phyloP scores from a whole-genome alignment of 2,797 vertebrate species.

The Lagodon rhomboides region DNA sequence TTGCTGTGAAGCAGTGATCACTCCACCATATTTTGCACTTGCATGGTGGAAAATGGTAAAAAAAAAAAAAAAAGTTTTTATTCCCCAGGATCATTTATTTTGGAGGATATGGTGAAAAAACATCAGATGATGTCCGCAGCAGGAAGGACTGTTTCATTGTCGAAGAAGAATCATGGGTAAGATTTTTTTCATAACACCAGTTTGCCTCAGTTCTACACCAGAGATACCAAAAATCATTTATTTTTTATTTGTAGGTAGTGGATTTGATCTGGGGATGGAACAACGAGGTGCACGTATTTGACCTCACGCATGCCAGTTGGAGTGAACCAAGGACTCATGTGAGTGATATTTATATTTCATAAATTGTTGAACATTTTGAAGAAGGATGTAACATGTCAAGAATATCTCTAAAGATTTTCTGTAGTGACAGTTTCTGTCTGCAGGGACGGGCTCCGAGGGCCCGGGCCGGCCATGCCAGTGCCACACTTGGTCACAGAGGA shows the following conservation, averaged over 20 bases:
- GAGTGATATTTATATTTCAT: background rate
- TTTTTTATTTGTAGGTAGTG: background rate
- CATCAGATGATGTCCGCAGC: background rate
- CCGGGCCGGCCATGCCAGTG: background rate
- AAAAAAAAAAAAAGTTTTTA: background rate
- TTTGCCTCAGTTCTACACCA: background rate
- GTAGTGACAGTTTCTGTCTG: background rate
- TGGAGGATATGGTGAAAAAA: conserved; percentile 6
- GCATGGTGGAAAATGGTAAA: background rate
- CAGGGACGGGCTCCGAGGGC: background rate
- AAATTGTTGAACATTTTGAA: background rate
- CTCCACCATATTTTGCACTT: background rate
- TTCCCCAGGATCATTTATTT: conserved; percentile 3
- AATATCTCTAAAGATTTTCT: background rate
- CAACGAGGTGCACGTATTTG: conserved; percentile 11
- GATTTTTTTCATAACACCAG: background rate
- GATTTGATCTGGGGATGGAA: background rate
- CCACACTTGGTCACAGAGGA: background rate
- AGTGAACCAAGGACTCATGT: background rate
- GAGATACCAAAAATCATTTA: background rate
- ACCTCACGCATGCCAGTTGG: background rate
- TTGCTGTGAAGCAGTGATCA: background rate
- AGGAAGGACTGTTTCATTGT: background rate
- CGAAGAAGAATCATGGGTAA: conserved; percentile 4
- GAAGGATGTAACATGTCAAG: background rate